Percentiles rank a stretch among this genome's conserved stretches.
These are phyloP conservation scores for Calephelis perditalis DNA, from an alignment of 2,888 invertebrate genomes.

Conservation along the genomic window DNA sequence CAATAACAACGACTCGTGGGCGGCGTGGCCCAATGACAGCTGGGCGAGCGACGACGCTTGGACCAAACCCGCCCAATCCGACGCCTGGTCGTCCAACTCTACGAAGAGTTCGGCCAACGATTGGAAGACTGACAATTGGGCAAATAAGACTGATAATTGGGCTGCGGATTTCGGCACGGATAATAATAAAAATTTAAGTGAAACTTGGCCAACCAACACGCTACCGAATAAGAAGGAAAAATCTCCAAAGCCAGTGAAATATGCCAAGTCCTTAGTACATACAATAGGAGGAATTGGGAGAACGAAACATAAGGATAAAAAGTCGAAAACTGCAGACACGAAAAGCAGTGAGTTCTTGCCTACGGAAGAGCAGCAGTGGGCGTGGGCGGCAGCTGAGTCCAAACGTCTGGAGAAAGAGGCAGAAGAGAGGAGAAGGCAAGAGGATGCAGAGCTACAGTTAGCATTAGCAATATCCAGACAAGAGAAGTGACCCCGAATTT, in stretches of 20 bases:
- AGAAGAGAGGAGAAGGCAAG: conserved; percentile 76
- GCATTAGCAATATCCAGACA: conserved; percentile 83
- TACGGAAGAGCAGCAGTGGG: conserved; percentile 83
- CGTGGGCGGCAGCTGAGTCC: conserved; percentile 86
- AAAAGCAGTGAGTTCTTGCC: conserved; percentile 49
- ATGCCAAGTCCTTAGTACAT: conserved; percentile 63
- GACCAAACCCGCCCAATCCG: conserved; percentile 38
- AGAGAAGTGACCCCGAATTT: conserved; percentile 49
- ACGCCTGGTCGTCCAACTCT: conserved; percentile 34
- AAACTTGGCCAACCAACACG: conserved; percentile 65
- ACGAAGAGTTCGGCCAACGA: conserved; percentile 36
- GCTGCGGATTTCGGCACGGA: conserved; percentile 47
- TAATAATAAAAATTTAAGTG: conserved; percentile 57
- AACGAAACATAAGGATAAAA: conserved; percentile 55
- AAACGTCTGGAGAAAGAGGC: conserved; percentile 79
- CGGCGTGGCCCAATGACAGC: conserved; percentile 69
- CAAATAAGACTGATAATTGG: conserved; percentile 41
- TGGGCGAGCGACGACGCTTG: conserved; percentile 59
- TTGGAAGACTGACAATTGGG: conserved; percentile 55
- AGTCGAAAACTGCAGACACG: conserved; percentile 41
- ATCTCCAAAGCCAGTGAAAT: conserved; percentile 69
- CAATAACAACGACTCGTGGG: conserved; percentile 51
- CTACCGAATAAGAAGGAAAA: conserved; percentile 66
- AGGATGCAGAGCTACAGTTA: conserved; percentile 85
- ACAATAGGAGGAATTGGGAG: conserved; percentile 70